Base-by-base conservation (phyloP, 2,888 invertebrate species). In the Chalcosyrphus nemorum region DNA sequence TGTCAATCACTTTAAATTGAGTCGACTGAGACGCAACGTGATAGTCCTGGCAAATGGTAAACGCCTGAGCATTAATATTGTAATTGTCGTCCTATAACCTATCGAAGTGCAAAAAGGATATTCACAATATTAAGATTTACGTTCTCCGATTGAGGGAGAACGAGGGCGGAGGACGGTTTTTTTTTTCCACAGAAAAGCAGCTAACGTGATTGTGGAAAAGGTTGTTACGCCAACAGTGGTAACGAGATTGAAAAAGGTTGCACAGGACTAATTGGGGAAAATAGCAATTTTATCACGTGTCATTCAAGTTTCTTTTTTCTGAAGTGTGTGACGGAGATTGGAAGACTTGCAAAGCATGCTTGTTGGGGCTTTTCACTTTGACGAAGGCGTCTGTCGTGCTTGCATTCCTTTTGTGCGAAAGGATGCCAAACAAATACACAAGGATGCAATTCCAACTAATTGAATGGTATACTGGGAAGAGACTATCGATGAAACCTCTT, bases 1-100 rank as follows among this genome's bases (percentile, higher is more conserved):
- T 45, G 77, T 82, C 70, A 77, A 77, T 72, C 77, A 82, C 61
- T 72, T 68, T 63, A 77, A 76, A 71, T 81, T 70, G 63, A 70
- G 70, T 78, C 57, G 38, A 35, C 56, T 35, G 32, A 32, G 50
- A 50, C 47, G 47, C 2, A 24, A 19, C 9, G 24, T 41, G 50
- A 45, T 1, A 17, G 65, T 24, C 45, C 29, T 24, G 9, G 32
- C 1, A 47, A 66, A 32, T 66, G 38, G 19, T 35, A 9, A 38
- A 59, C n/a, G 47, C 15, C 56, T 38, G 2, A n/a, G 52, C 21
- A 66, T 52, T 66, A 61, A 47, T n/a, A n/a, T 61, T 63, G 63
- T 57, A 74, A 74, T 72, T 54, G 21, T 63, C 32, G n/a, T 19
- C 11, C 17, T 29, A 17, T 24, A 50, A 71, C 38, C 47, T 13